phyloP scores from a whole-genome alignment of 2,113 vertebrate species.

The Clinocottus analis region DNA sequence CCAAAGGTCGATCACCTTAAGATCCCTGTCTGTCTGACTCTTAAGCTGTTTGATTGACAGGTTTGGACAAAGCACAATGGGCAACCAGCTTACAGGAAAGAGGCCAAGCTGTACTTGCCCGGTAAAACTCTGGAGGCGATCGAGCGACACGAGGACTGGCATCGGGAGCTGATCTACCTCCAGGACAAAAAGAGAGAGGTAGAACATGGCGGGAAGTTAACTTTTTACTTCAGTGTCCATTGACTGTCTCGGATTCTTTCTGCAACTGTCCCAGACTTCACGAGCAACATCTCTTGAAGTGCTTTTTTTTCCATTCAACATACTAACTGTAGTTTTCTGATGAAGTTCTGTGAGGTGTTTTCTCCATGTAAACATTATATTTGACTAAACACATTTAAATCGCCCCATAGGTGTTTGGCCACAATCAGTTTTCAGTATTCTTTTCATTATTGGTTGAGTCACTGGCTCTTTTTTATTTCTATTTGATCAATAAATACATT shows the following conservation, averaged over 20 bases:
- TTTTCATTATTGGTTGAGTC: no score
- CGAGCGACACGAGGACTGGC: constrained; percentile 89
- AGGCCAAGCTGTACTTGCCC: constrained; percentile 86
- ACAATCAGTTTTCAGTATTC: no score
- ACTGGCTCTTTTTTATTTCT: no score
- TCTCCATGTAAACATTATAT: no score
- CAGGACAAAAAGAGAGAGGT: constrained; percentile 92
- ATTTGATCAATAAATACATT: no score
- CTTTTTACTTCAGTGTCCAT: neutral
- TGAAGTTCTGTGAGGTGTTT: no score
- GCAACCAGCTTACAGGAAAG: constrained; percentile 81
- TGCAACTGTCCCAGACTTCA: neutral
- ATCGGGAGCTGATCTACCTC: constrained; percentile 87
- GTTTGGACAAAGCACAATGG: constrained; percentile 87
- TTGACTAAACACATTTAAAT: no score
- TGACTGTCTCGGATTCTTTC: neutral
- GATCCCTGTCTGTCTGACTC: neutral
- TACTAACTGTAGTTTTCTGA: neutral
- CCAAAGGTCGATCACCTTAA: neutral
- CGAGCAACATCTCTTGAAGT: neutral
- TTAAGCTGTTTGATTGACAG: constrained; percentile 61
- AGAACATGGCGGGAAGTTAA: neutral
- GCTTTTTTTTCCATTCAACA: neutral
- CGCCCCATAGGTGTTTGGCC: no score
- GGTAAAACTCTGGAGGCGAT: constrained; percentile 87